Percentiles rank a stretch among this genome's conserved stretches.
Conservation (phyloP, 2,113 vertebrate genomes). For the Embiotoca jacksoni region DNA sequence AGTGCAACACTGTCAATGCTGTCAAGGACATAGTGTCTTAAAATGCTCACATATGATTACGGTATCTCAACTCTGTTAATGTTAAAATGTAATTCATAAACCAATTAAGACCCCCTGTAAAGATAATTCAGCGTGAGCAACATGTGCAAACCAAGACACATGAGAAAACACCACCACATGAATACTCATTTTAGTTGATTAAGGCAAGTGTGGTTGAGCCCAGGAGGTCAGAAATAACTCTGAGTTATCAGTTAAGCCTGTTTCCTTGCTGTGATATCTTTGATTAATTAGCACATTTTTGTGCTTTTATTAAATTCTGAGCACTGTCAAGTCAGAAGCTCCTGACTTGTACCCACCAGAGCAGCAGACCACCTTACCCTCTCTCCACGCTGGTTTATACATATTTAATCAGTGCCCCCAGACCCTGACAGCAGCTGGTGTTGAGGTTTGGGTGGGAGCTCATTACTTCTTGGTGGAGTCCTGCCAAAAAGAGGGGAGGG, state of each 20-base stretch:
- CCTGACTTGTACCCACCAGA: conserved; percentile 23
- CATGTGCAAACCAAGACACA: conserved; percentile 19
- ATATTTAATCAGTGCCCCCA: conserved; percentile 75
- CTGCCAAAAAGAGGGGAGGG: conserved; percentile 72
- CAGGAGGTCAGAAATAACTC: conserved; percentile 28
- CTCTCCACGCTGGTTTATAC: conserved; percentile 45
- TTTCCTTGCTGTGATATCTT: conserved; percentile 22
- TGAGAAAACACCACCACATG: conserved; percentile 34
- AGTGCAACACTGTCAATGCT: not conserved
- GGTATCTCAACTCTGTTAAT: not conserved
- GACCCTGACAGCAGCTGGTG: conserved; percentile 80
- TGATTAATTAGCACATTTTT: conserved; percentile 36
- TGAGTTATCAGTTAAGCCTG: conserved; percentile 1
- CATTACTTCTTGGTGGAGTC: conserved; percentile 77
- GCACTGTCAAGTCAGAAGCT: conserved; percentile 26
- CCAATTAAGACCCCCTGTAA: not conserved
- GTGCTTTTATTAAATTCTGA: conserved; percentile 36
- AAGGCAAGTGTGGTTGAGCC: conserved; percentile 36
- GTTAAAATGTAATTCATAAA: not conserved
- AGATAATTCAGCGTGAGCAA: conserved; percentile 22
- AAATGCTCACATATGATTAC: too few relatives aligned
- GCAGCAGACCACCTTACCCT: conserved; percentile 49
- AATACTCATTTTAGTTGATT: conserved; percentile 38
- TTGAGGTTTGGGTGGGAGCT: conserved; percentile 81
- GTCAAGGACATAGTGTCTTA: not conserved